Percentiles rank a stretch among this genome's conserved stretches.
These are phyloP conservation scores for Heliangelus exortis DNA, from an alignment of 2,797 vertebrate species.

Conservation along the genomic window DNA sequence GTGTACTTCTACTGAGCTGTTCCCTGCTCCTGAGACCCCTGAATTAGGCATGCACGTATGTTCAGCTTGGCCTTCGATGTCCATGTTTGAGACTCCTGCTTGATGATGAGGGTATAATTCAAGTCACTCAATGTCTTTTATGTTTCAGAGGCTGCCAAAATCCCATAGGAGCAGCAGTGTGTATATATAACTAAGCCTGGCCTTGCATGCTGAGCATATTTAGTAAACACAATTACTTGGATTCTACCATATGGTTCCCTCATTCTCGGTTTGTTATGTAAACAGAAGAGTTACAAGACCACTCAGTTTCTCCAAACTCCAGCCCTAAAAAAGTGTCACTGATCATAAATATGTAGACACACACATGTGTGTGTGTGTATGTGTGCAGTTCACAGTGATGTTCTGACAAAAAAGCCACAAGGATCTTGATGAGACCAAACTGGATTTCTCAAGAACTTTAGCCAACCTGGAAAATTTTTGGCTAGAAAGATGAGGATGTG, in stretches of 20 bases:
- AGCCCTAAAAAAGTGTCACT: neutral
- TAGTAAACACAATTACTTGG: conserved; percentile 64
- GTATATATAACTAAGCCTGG: conserved; percentile 49
- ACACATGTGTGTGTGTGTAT: rapidly evolving
- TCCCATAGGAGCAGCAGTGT: neutral
- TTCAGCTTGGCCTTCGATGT: neutral
- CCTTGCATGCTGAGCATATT: conserved; percentile 32
- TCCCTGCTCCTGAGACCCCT: neutral
- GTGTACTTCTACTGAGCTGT: neutral
- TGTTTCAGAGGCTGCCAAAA: conserved; percentile 42
- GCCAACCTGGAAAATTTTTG: neutral
- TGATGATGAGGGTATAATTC: neutral
- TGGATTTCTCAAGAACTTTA: neutral
- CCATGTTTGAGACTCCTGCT: neutral
- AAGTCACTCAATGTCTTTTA: conserved; percentile 4
- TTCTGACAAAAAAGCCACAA: neutral
- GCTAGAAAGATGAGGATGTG: neutral
- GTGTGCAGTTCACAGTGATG: neutral
- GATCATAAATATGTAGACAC: neutral
- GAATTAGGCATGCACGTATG: neutral
- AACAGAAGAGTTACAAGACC: conserved; percentile 32
- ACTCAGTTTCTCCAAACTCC: conserved; percentile 20
- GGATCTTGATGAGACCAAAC: neutral
- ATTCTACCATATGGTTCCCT: conserved; percentile 40
- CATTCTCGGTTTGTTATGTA: conserved; percentile 50